Conservation (phyloP, 92 coral and sea anemone species). For the Epizoanthus stellaris region DNA sequence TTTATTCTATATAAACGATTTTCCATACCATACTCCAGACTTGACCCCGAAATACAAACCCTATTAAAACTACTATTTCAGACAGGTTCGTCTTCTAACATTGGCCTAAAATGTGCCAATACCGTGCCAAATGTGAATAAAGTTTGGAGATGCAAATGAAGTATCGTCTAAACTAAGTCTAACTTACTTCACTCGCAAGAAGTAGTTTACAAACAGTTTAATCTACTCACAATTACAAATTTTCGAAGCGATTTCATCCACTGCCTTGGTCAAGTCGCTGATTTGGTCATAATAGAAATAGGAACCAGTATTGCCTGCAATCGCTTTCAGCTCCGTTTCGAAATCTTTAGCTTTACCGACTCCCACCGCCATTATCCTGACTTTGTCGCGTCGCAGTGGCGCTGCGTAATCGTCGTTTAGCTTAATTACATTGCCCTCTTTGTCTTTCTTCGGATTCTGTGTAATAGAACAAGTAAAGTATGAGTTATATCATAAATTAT, state of each 20-base stretch:
- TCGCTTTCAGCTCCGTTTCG: background rate
- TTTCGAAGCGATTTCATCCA: background rate
- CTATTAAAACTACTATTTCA: too few relatives aligned
- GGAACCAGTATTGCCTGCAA: background rate
- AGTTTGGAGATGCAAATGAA: too few relatives aligned
- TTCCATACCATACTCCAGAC: too few relatives aligned
- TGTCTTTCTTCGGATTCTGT: background rate
- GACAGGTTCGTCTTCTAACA: too few relatives aligned
- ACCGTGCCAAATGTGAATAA: too few relatives aligned
- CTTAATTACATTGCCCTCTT: background rate
- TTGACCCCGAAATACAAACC: too few relatives aligned
- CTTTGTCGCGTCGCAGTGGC: background rate
- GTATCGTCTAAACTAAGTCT: too few relatives aligned
- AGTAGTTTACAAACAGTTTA: background rate
- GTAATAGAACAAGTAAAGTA: background rate
- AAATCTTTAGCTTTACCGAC: background rate
- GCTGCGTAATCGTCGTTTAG: background rate
- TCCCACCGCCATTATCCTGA: background rate
- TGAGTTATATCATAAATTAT: background rate
- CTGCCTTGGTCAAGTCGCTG: background rate
- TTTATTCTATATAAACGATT: too few relatives aligned
- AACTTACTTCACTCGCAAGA: background rate
- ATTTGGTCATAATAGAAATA: background rate
- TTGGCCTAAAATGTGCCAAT: too few relatives aligned
- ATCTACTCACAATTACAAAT: constrained; percentile 7